phyloP scores from a whole-genome alignment of 2,113 vertebrate species.

The Ophthalmolycus amberensis region DNA sequence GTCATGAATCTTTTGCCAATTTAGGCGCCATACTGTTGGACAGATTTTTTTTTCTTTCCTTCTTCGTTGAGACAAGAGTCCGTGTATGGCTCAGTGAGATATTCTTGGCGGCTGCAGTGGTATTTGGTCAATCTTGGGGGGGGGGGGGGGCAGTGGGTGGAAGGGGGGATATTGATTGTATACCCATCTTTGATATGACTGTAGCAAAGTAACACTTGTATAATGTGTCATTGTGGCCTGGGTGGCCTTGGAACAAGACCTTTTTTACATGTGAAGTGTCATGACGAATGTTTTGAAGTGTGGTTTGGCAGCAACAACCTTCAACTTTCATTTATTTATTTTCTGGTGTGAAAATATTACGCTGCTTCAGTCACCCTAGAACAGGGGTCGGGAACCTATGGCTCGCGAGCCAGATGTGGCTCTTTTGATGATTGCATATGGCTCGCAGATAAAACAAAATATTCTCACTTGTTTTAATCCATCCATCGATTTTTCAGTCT shows the following conservation, averaged over 20 bases:
- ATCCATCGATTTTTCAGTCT: no score
- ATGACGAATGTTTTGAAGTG: slow-evolving; percentile 43
- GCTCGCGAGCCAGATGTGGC: no score
- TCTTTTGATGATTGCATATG: no score
- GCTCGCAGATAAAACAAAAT: no score
- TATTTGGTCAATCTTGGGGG: slow-evolving; percentile 77
- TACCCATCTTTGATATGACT: slow-evolving; percentile 53
- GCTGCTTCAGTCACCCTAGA: slow-evolving; percentile 12
- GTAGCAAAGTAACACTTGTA: slow-evolving; percentile 37
- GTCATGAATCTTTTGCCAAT: slow-evolving; percentile 79
- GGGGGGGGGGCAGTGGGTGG: not conserved
- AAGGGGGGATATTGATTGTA: slow-evolving; percentile 75
- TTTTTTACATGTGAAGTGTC: slow-evolving; percentile 21
- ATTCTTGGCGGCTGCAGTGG: slow-evolving; percentile 81
- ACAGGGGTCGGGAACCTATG: no score
- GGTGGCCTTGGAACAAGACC: slow-evolving; percentile 53
- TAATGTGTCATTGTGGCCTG: slow-evolving; percentile 46
- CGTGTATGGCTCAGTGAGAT: slow-evolving; percentile 52
- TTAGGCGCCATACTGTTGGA: slow-evolving; percentile 66
- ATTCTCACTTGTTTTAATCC: no score
- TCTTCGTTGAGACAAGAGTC: slow-evolving; percentile 13
- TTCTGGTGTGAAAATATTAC: slow-evolving; percentile 37
- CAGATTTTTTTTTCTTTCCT: not conserved
- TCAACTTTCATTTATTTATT: slow-evolving; percentile 49
- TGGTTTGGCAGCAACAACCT: slow-evolving; percentile 51